Evolutionary conservation across 2,888 invertebrate species (phyloP), one percentile per base, ranked within the genome.

Genomic region (Agrochola litura): DNA sequence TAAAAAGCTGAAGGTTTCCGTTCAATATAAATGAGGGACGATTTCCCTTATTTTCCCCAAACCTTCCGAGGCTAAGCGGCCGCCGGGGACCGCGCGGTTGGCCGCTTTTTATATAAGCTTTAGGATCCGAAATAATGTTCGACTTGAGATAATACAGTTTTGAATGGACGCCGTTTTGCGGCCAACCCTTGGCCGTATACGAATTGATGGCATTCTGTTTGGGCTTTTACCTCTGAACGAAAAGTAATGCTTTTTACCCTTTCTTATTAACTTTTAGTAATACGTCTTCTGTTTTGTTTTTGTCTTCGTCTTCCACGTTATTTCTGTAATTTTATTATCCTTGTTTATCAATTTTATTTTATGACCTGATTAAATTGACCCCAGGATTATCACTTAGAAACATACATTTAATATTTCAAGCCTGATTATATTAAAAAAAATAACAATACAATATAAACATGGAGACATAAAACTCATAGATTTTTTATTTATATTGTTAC

Each of bases 1-100:
- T 81, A 86, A 79, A 84, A 87, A 89, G 88, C 89, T 89, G 89
- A 91, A 91, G 92, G 90, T 90, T 92, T 91, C 89, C 91, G 92
- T 94, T 94, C 94, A 94, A 94, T 94, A 95, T 95, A 94, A 94
- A 95, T 94, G 95, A 94, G 94, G 92, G 93, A 92, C 93, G 92
- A 91, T 94, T 94, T 94, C 92, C 94, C 92, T 92, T 93, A 93
- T 93, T 94, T 93, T 91, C 88, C 90, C 90, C 90, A 90, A 91
- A 91, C 93, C 92, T 92, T 91, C 84, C 85, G 89, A 90, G 91
- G 92, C 93, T 95, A 96, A 96, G 94, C 93, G 95, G 95, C 90
- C 96, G 89, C 91, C 83, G 81, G 96, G 96, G 96, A 96, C 90
- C 86, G 67, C 85, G 77, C 84, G 84, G 85, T 84, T 86, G 86